These are phyloP conservation scores for Cheirogaleus medius DNA, from an alignment of 2,113 vertebrate species.

Conservation along the genomic window DNA sequence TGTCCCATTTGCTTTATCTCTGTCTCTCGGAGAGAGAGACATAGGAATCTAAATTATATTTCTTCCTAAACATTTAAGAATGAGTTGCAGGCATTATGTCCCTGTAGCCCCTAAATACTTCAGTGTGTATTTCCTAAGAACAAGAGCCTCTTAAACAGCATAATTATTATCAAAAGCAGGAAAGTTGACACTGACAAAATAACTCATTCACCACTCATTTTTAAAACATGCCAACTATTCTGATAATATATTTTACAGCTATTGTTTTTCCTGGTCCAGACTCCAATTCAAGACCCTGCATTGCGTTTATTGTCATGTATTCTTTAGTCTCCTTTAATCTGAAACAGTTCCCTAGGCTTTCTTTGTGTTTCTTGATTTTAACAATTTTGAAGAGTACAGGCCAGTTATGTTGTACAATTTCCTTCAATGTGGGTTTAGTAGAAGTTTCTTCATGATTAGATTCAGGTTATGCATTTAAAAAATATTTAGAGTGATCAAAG, in stretches of 20 bases:
- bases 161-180: not conserved
- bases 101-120: not conserved
- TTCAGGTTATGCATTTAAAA: not conserved
- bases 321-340: not conserved
- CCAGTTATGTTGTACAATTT: not conserved
- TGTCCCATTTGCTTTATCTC: not conserved
- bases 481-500: not conserved
- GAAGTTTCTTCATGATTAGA: not conserved
- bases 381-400: not conserved
- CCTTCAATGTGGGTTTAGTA: not conserved
- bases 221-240: not conserved
- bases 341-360: not conserved
- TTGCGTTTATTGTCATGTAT: not conserved
- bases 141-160: not conserved
- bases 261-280: not conserved
- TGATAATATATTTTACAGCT: not conserved
- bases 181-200: not conserved
- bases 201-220: not conserved
- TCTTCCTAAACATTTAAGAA: not conserved
- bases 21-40: not conserved
- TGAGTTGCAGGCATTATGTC: not conserved
- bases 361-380: constrained; percentile 20
- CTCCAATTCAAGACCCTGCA: not conserved
- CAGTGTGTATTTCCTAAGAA: not conserved
- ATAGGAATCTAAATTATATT: not conserved